A percentile compares a stretch with the other conserved stretches of the same genome.
Evolutionary conservation across 2,797 vertebrate genomes (phyloP).

Genomic region (Limosa lapponica): DNA sequence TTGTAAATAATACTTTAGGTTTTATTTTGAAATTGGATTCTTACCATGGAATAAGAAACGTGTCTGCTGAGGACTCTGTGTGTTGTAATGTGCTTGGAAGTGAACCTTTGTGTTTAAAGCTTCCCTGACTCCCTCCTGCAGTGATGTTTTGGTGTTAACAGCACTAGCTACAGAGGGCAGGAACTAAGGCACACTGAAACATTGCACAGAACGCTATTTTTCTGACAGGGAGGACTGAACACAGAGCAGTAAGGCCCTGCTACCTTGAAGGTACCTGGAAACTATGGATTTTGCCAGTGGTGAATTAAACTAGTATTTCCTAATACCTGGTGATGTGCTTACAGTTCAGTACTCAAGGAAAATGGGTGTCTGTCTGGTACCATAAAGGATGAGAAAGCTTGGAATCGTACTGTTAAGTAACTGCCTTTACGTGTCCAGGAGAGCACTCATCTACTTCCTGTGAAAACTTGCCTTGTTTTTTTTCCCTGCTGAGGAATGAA

Average conservation of each 20-base stretch:
- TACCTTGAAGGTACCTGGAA: not conserved
- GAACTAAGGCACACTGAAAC: not conserved
- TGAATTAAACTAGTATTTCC: not conserved
- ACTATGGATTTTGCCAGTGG: not conserved
- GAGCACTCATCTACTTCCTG: not conserved
- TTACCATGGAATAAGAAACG: not conserved
- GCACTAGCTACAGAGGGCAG: not conserved
- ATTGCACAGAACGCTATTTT: fast-evolving
- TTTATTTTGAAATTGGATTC: not conserved
- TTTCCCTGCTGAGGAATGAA: not conserved
- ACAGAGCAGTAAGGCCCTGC: fast-evolving
- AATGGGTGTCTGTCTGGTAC: not conserved
- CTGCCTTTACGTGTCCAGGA: not conserved
- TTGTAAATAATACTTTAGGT: not conserved
- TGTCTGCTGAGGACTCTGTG: not conserved
- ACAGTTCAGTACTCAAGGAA: not conserved
- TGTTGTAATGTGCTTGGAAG: not conserved
- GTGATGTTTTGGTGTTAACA: not conserved
- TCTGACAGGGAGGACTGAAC: not conserved
- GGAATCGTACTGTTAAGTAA: not conserved
- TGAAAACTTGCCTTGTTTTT: not conserved
- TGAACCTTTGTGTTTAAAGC: not conserved
- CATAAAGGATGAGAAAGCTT: not conserved
- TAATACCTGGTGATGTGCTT: not conserved
- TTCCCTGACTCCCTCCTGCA: not conserved